These are phyloP conservation scores for Cyclophora albipunctata DNA, from an alignment of 2,888 invertebrate species.

Conservation along the genomic window DNA sequence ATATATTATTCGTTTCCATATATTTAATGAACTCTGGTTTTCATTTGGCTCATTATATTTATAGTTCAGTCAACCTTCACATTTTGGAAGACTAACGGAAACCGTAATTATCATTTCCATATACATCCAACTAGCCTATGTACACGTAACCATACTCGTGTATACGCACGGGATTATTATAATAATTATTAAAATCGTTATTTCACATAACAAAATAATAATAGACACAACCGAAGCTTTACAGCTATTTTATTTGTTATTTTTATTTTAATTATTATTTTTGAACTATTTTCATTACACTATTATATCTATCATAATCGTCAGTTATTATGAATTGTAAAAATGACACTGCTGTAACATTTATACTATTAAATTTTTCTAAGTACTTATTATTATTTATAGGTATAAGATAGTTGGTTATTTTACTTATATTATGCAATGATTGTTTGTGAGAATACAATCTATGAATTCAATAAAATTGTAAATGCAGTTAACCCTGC, in stretches of 20 bases:
- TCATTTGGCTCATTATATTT: conserved; percentile 47
- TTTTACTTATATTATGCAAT: too few species aligned
- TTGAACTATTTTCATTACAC: neutral
- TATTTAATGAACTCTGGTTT: conserved; percentile 49
- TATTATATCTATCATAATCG: conserved; percentile 1
- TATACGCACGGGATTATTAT: conserved; percentile 38
- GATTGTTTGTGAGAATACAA: neutral
- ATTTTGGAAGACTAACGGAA: conserved; percentile 61
- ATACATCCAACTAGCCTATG: conserved; percentile 34
- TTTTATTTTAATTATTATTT: conserved; percentile 5
- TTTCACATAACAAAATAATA: conserved; percentile 26
- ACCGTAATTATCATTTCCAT: conserved; percentile 21
- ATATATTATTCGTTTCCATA: conserved; percentile 34
- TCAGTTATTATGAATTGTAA: neutral
- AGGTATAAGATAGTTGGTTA: neutral
- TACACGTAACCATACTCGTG: conserved; percentile 44
- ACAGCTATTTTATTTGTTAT: conserved; percentile 15
- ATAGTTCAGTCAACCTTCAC: conserved; percentile 57
- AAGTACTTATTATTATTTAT: neutral
- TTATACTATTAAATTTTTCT: neutral
- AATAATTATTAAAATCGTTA: conserved; percentile 12
- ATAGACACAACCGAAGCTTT: conserved; percentile 48
- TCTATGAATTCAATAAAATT: conserved; percentile 11
- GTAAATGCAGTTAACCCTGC: conserved; percentile 36
- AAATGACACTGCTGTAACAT: neutral